Evolutionary conservation across 2,113 vertebrate genomes (phyloP), one percentile per base, ranked within the genome.

Genomic region (Daubentonia madagascariensis): DNA sequence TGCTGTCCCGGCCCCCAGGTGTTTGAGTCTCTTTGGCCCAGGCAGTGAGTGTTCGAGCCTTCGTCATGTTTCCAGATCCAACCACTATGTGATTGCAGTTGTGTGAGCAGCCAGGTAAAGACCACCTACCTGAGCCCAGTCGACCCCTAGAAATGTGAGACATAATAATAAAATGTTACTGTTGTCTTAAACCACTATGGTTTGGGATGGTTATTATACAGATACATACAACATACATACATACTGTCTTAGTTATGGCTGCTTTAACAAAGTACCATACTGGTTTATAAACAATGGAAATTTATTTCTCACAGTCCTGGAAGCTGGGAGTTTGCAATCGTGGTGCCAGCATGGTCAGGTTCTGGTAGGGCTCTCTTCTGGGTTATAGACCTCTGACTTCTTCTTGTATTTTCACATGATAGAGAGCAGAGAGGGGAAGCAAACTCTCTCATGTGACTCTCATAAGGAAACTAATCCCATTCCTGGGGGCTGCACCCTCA

Each of bases 81-180:
- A 43, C 37, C 7, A 2, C 13, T n/a, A 4, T 83, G 30, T 43
- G 48, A 48, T 6, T 84, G 35, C 30, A 12, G 0, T 52, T n/a
- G 0, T 0, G 0, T 45, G 40, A 72, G 35, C 2, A 0, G 14
- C 37, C 0, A 0, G 68, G 8, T 8, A 18, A 87, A 23, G 85
- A 70, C 28, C 72, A 76, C 45, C 32, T 23, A 5, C 17, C 52
- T 40, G 72, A 80, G n/a, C 37, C 28, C 13, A 5, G 5, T 43
- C 57, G 68, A 10, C 13, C 16, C 30, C 32, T 23, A 35, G 43
- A 87, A 95, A 84, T 59, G 11, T 50, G 73, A 86, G 18, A 89
- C 2, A 0, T 28, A 17, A 81, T 40, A 22, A 14, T 3, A n/a
- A 32, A 65, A 37, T 4, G 4, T 37, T 61, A 28, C 50, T 14